Evolutionary conservation across 2,888 invertebrate species (phyloP), one percentile per base, ranked within the genome.

Genomic region (Pterostichus madidus): DNA sequence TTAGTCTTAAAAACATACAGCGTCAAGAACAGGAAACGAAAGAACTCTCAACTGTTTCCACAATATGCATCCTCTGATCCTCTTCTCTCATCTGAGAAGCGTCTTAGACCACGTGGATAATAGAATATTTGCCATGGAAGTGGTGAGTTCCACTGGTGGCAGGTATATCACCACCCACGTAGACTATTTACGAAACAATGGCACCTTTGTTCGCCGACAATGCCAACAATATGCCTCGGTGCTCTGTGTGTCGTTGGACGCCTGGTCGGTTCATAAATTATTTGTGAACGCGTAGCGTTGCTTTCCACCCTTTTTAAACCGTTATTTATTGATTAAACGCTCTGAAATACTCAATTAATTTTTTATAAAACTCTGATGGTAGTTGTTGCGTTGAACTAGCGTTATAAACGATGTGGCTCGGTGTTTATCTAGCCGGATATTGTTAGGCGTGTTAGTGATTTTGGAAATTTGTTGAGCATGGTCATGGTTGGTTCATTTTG

Each of bases 181-280:
- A 32, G 10, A 15, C 68, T 80, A 80, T 80, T 80, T 80, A 80
- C 80, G 80, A 80, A 80, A 80, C 80, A 80, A 80, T 80, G 71
- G 53, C 17, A 80, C 53, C 80, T 80, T 80, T 80, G 73, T 80
- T 35, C 71, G 71, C 31, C 49, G 71, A 80, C 80, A 80, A 80
- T 71, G 80, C 80, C 53, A 80, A 80, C 80, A 80, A 73, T 80
- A 80, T 80, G 80, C 46, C 46, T 49, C 39, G 68, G 71, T 80
- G 80, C 17, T 6, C 59, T 24, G 31, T 17, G 59, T 32, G 56
- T 39, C 32, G 53, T 35, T 15, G 39, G 11, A 31, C n/a, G 35
- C 56, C n/a, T 7, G 39, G 64, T 31, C 44, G 56, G 15, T 71
- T 73, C 53, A 80, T 80, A 80, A 80, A 80, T 80, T 80, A 80